Conservation (phyloP, 2,888 invertebrate species). For the Cremastinae sp. region DNA sequence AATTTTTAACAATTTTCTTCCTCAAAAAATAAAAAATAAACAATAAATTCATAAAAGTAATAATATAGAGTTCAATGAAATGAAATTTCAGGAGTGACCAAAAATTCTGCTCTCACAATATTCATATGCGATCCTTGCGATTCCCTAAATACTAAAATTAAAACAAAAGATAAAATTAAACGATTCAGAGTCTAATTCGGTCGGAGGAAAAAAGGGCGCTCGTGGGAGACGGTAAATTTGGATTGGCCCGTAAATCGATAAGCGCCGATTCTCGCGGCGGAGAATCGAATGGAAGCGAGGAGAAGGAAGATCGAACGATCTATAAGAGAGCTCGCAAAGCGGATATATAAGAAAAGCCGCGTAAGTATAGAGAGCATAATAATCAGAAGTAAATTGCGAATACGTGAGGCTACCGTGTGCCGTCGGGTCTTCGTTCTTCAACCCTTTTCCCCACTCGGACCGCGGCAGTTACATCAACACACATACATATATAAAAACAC, state of each 20-base stretch:
- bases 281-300: constrained; percentile 5
- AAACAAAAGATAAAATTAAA: too few relatives aligned
- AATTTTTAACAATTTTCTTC: background rate
- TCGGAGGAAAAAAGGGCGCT: constrained; percentile 9
- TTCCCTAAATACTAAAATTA: too few relatives aligned
- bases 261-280: constrained; percentile 38
- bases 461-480: background rate
- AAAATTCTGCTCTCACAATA: too few relatives aligned
- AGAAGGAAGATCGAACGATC: constrained; percentile 41
- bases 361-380: constrained; percentile 78
- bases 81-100: too few relatives aligned
- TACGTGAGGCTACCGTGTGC: constrained; percentile 80
- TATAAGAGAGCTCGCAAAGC: constrained; percentile 11
- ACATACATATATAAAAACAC: background rate
- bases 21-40: background rate
- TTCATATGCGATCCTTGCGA: too few relatives aligned
- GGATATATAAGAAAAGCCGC: constrained; percentile 63
- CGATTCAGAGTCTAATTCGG: too few relatives aligned
- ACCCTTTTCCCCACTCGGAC: constrained; percentile 15
- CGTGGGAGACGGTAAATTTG: background rate
- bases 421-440: constrained; percentile 62
- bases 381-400: constrained; percentile 79
- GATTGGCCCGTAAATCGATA: constrained; percentile 59
- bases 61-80: too few relatives aligned
- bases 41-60: too few relatives aligned